Conservation (phyloP, 1,140 invertebrate species). For the Ceratoteleas bidentatus region DNA sequence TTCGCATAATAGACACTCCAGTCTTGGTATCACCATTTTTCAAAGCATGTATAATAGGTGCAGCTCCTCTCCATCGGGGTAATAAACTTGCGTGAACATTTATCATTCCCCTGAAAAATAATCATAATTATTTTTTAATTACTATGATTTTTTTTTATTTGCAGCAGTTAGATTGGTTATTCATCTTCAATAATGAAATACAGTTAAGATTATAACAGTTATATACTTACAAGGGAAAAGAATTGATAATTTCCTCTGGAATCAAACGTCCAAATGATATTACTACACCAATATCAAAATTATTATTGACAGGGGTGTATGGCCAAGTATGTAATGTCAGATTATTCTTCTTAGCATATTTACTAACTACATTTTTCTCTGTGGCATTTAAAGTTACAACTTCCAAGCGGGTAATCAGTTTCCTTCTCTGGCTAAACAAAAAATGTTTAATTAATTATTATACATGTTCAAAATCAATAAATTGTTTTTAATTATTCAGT, state of each 20-base stretch:
- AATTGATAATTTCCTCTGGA: slow-evolving; percentile 83
- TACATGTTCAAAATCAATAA: neutral
- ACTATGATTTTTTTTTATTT: no score
- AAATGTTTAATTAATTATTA: neutral
- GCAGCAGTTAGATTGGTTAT: slow-evolving; percentile 52
- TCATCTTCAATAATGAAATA: slow-evolving; percentile 3
- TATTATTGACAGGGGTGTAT: slow-evolving; percentile 66
- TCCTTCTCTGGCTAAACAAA: neutral
- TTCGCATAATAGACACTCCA: slow-evolving; percentile 94
- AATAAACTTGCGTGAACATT: slow-evolving; percentile 96
- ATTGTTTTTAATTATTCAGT: no score
- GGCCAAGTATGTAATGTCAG: slow-evolving; percentile 84
- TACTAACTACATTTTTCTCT: slow-evolving; percentile 81
- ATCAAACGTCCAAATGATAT: slow-evolving; percentile 89
- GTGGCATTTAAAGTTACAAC: slow-evolving; percentile 83
- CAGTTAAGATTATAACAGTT: no score
- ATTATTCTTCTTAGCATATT: slow-evolving; percentile 80
- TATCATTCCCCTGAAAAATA: slow-evolving; percentile 91
- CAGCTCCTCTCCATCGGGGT: slow-evolving; percentile 95
- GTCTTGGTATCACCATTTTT: slow-evolving; percentile 91
- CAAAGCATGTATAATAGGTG: slow-evolving; percentile 92
- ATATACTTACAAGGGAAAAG: slow-evolving; percentile 84
- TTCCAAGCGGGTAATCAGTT: slow-evolving; percentile 77
- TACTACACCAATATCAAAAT: slow-evolving; percentile 86
- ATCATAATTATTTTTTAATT: no score